Conservation (phyloP, 2,797 vertebrate genomes). For the Aphelocoma californica region DNA sequence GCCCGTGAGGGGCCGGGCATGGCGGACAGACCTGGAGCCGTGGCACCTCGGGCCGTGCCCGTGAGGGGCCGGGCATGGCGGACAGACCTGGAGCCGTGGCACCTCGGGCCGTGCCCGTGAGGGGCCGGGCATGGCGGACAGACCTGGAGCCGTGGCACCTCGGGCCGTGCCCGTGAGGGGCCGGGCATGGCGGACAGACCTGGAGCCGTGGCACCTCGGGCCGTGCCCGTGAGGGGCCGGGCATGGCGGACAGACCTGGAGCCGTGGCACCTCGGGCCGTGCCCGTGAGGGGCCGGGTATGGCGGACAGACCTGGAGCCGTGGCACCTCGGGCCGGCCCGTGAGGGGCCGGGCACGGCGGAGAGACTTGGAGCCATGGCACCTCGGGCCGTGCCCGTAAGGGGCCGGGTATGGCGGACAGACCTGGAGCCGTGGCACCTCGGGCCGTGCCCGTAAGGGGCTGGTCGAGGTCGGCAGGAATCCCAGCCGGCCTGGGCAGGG, state of each 20-base stretch:
- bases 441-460: not conserved
- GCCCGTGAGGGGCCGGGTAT: not conserved
- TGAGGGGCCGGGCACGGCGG: not conserved
- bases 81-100: too few species aligned
- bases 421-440: not conserved
- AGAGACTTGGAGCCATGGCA: too few species aligned
- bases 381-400: not conserved
- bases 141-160: not conserved
- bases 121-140: not conserved
- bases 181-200: rapidly evolving
- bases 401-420: not conserved
- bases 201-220: not conserved
- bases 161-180: not conserved
- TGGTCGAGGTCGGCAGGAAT: not conserved
- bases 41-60: not conserved
- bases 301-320: rapidly evolving
- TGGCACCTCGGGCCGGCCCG: not conserved
- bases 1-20: not conserved
- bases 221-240: not conserved
- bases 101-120: not conserved
- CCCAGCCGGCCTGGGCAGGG: not conserved
- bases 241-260: not conserved
- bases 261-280: too few species aligned
- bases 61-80: not conserved
- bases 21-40: not conserved